Percentiles rank a stretch among this genome's conserved stretches.
Conservation (phyloP, 2,113 vertebrate species). For the Corythornis vintsioides region DNA sequence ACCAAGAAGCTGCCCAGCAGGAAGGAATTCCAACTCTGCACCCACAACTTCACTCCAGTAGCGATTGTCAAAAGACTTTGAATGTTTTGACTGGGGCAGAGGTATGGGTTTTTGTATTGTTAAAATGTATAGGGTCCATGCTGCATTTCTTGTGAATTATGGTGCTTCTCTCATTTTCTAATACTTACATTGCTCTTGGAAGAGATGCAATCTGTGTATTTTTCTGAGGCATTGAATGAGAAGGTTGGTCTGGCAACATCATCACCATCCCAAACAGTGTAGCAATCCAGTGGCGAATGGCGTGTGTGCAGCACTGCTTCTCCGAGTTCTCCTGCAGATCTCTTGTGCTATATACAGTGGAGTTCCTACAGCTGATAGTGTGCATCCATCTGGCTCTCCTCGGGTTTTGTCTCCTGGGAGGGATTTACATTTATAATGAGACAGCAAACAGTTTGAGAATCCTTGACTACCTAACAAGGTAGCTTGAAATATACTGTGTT, state of each 20-base stretch:
- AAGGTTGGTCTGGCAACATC: constrained; percentile 52
- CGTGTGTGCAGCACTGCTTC: constrained; percentile 40
- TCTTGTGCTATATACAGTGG: constrained; percentile 30
- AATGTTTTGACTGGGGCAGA: constrained; percentile 53
- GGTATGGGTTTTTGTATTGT: constrained; percentile 3
- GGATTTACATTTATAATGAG: constrained; percentile 24
- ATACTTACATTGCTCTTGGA: constrained; percentile 56
- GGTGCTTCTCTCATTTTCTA: constrained; percentile 78
- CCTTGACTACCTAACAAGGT: constrained; percentile 29
- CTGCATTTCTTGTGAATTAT: constrained; percentile 72
- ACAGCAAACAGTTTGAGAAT: constrained; percentile 27
- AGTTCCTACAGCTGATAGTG: constrained; percentile 43
- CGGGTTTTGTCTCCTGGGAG: constrained; percentile 33
- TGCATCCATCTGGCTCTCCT: constrained; percentile 46
- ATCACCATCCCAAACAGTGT: constrained; percentile 54
- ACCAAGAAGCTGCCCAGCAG: constrained; percentile 61
- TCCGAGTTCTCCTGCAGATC: constrained; percentile 35
- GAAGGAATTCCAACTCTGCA: constrained; percentile 47
- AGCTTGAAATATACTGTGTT: background rate
- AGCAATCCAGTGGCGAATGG: constrained; percentile 53
- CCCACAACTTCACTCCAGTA: constrained; percentile 31
- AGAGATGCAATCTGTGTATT: constrained; percentile 59
- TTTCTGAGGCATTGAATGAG: constrained; percentile 63
- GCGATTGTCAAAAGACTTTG: constrained; percentile 49
- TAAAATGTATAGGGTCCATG: constrained; percentile 62